Evolutionary conservation across 2,113 vertebrate species (phyloP), one percentile per base, ranked within the genome.

Genomic region (Narcine bancroftii): DNA sequence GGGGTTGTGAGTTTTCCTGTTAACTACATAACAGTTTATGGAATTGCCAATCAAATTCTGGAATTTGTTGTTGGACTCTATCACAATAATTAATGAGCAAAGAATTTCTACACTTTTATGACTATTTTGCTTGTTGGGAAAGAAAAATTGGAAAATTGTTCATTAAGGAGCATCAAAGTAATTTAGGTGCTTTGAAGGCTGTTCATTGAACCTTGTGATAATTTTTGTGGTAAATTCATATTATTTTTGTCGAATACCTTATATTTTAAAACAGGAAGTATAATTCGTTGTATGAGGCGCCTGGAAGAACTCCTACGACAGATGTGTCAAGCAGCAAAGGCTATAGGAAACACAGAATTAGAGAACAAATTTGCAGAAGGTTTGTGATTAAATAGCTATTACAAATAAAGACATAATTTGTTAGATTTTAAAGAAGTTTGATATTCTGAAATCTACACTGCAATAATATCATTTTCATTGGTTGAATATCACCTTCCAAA

Each of bases 311-410:
- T 99, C 29, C 96, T 99, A 65, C 96, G 98, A 87, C 99, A 99
- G 93, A 99, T 99, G 99, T 99, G 98, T 93, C 98, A 98, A 92
- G 98, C 99, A 42, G 98, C 99, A 93, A 99, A 99, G 95, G 99
- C 99, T 94, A 99, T 99, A 83, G 99, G 99, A 93, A 99, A 99
- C 95, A 99, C 98, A 0, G 99, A 99, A 73, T 94, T 99, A 96
- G 99, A 99, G 96, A 99, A 99, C 93, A 99, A 99, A 93, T 99
- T 99, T 94, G 96, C 98, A 92, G 98, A 98, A 95, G 99, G 99
- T 99, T 94, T 93, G 96, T 92, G 33, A 53, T 75, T 92, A 91
- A 69, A 45, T 69, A 45, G 47, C 65, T 69, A 60, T 87, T 87
- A 63, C 50, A 56, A 17, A 60, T 19, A 29, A 13, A 87, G 53